Conservation (phyloP, 37 sponge, comb jelly and placozoan species). For the Halisarca cf. caerulea region DNA sequence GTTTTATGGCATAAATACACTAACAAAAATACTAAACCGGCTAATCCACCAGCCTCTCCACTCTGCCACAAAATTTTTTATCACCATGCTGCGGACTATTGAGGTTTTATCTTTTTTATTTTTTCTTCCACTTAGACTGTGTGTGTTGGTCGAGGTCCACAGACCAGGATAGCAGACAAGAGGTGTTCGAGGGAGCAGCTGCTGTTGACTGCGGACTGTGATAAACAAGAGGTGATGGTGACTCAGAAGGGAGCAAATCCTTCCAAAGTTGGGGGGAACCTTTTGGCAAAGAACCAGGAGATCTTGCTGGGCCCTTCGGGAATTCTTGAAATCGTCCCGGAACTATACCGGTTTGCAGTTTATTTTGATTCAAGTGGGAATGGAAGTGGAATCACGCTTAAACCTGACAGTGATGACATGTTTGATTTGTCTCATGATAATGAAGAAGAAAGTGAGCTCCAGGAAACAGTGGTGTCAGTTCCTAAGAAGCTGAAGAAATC, state of each 20-base stretch:
- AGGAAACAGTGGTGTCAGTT: neutral
- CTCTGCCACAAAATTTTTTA: no score
- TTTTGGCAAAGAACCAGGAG: slow-evolving; percentile 26
- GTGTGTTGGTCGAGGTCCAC: slow-evolving; percentile 56
- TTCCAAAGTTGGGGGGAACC: slow-evolving; percentile 43
- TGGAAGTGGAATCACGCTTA: no score
- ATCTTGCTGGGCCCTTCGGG: slow-evolving; percentile 50
- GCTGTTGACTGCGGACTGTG: slow-evolving; percentile 65
- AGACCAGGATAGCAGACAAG: slow-evolving; percentile 51
- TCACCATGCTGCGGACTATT: no score
- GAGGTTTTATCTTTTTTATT: no score
- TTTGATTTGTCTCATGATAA: neutral
- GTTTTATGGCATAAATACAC: no score
- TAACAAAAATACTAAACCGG: no score
- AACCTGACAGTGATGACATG: no score
- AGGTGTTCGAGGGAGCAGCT: slow-evolving; percentile 65
- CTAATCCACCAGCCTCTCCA: no score
- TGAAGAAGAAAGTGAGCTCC: neutral
- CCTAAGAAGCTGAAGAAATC: neutral
- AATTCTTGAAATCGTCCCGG: slow-evolving; percentile 50
- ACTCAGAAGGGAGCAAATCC: slow-evolving; percentile 50
- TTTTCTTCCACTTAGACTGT: no score
- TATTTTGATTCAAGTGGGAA: slow-evolving; percentile 29
- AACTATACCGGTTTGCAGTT: slow-evolving; percentile 46
- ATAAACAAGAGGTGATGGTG: slow-evolving; percentile 52